Percentiles rank a stretch among this genome's conserved stretches.
phyloP scores from a whole-genome alignment of 2,888 invertebrate species.

The Lypha dubia region DNA sequence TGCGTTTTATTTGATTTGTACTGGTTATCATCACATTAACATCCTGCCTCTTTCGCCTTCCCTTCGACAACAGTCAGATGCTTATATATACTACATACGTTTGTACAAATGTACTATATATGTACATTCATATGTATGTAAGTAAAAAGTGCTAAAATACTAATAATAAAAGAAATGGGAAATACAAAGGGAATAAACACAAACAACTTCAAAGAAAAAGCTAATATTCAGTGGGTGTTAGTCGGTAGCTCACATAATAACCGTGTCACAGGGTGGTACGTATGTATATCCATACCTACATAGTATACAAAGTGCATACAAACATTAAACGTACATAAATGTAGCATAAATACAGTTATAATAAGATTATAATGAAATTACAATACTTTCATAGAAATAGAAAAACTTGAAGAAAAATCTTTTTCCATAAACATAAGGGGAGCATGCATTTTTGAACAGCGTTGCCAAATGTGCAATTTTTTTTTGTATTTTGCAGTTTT shows the following conservation, averaged over 20 bases:
- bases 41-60: neutral
- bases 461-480: too few species aligned
- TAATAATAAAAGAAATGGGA: neutral
- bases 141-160: slow-evolving; percentile 3
- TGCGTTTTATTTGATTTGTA: slow-evolving; percentile 65
- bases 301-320: too few species aligned
- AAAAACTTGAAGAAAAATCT: neutral
- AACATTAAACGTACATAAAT: neutral
- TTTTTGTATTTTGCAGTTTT: too few species aligned
- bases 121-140: too few species aligned
- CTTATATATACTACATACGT: too few species aligned
- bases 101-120: too few species aligned
- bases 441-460: too few species aligned
- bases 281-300: neutral
- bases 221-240: slow-evolving; percentile 51
- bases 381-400: neutral
- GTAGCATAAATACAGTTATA: slow-evolving; percentile 22
- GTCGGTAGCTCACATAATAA: slow-evolving; percentile 9
- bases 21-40: slow-evolving; percentile 60
- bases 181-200: slow-evolving; percentile 3
- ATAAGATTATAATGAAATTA: slow-evolving; percentile 54
- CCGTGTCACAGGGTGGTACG: slow-evolving; percentile 10
- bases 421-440: neutral
- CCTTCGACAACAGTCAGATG: neutral
- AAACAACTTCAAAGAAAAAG: slow-evolving; percentile 52